Base-by-base conservation (phyloP, 2,797 vertebrate species). In the Lindbergichthys nudifrons region DNA sequence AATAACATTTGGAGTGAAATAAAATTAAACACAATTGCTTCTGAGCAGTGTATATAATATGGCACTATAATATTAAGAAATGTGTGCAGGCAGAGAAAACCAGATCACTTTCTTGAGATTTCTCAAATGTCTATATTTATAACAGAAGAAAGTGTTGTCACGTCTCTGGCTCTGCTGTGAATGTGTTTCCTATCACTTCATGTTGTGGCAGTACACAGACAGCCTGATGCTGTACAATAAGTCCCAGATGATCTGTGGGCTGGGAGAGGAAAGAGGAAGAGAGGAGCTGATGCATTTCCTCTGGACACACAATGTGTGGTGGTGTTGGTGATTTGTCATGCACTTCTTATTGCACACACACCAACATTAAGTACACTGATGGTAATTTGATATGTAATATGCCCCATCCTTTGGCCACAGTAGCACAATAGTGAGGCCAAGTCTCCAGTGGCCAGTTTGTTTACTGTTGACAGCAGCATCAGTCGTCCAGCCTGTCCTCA, bases 271-370 rank as follows among this genome's bases (percentile, higher is more conserved):
- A 84, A 87, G 65, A 75, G 83, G 85, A 86, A 87, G 77, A 87
- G 77, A 80, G 45, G 77, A 88, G 84, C 84, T 88, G 85, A 90
- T 90, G 85, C 70, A 65, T 87, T 90, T 92, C 89, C 87, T 88
- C 76, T 88, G 82, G 77, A 77, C 83, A 80, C 84, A 67, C 81
- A 36, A 83, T 75, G 80, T 65, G 74, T 45, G 61, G 54, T 74
- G 74, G 78, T 66, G 68, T 45, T 43, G 73, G 64, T 79, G 75
- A 83, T 89, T 89, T 88, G 64, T 85, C 77, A 79, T 87, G 83
- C 23, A 59, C 54, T 71, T 72, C 18, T 1, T 30, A 51, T 42
- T 62, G 51, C 18, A 39, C 10, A 26, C 39, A 45, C 41, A 39
- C 19, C 53, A 10, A 3, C 39, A 61, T 51, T 79, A 73, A 77